Conservation (phyloP, 2,113 vertebrate species). For the Hoplias malabaricus region DNA sequence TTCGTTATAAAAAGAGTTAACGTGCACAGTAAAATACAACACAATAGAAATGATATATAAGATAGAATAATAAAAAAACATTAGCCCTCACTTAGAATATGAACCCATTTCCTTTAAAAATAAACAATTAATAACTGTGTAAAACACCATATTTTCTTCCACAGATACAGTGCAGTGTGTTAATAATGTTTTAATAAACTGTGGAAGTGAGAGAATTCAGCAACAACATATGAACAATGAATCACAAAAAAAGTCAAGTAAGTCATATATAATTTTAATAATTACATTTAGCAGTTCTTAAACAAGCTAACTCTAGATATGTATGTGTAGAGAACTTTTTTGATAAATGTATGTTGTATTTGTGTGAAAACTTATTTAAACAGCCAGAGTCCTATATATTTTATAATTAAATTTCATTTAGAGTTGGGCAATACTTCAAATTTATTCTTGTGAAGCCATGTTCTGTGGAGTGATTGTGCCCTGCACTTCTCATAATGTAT, state of each 20-base stretch:
- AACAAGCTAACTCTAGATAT: neutral
- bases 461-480: too few species aligned
- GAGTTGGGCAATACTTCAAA: too few species aligned
- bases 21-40: neutral
- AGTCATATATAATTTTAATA: constrained; percentile 10
- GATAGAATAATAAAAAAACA: too few species aligned
- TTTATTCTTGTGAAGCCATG: too few species aligned
- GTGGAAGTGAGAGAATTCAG: constrained; percentile 18
- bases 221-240: constrained; percentile 16
- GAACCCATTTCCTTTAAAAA: constrained; percentile 48
- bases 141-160: constrained; percentile 28
- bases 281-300: neutral
- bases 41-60: constrained; percentile 43
- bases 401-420: neutral
- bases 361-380: neutral
- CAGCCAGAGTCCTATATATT: neutral
- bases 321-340: neutral
- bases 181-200: constrained; percentile 39
- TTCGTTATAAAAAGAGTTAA: neutral
- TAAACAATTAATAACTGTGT: constrained; percentile 38
- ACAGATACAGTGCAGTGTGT: constrained; percentile 63
- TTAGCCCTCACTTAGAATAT: too few species aligned
- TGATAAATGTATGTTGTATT: constrained; percentile 27
- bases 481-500: too few species aligned
- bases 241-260: constrained; percentile 7